Evolutionary conservation across 2,888 invertebrate genomes (phyloP).

Genomic region (Leucoma salicis): DNA sequence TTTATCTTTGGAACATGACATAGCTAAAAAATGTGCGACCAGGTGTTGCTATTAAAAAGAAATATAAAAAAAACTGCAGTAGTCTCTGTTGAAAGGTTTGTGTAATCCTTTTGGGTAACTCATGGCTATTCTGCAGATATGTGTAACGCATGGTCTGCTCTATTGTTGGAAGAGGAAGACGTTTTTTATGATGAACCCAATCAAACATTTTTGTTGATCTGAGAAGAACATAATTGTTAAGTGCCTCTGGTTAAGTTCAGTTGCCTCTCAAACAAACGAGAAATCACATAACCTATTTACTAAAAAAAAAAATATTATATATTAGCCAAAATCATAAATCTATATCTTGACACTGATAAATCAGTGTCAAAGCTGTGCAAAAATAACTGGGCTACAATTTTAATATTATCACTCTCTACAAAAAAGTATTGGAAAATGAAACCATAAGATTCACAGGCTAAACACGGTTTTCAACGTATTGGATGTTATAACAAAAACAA

Average conservation of each 20-base stretch:
- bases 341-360: too few relatives aligned
- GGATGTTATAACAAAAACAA: constrained; percentile 53
- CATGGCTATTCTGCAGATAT: constrained; percentile 52
- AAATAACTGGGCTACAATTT: too few relatives aligned
- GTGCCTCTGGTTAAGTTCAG: too few relatives aligned
- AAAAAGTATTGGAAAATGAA: too few relatives aligned
- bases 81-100: constrained; percentile 35
- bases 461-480: constrained; percentile 29
- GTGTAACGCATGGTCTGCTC: constrained; percentile 61
- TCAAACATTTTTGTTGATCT: constrained; percentile 36
- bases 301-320: too few relatives aligned
- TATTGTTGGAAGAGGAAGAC: constrained; percentile 41
- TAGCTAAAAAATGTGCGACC: constrained; percentile 60
- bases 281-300: too few relatives aligned
- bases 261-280: too few relatives aligned
- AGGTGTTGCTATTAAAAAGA: constrained; percentile 53
- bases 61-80: constrained; percentile 43
- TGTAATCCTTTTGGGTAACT: constrained; percentile 57
- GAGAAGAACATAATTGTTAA: too few relatives aligned
- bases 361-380: too few relatives aligned
- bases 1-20: constrained; percentile 59
- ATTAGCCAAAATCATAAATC: too few relatives aligned
- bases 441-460: too few relatives aligned
- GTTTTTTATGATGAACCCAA: constrained; percentile 30
- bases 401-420: too few relatives aligned